Base-by-base conservation (phyloP, 64 coral and sea anemone species). In the Hydrozoanthus tunicans region DNA sequence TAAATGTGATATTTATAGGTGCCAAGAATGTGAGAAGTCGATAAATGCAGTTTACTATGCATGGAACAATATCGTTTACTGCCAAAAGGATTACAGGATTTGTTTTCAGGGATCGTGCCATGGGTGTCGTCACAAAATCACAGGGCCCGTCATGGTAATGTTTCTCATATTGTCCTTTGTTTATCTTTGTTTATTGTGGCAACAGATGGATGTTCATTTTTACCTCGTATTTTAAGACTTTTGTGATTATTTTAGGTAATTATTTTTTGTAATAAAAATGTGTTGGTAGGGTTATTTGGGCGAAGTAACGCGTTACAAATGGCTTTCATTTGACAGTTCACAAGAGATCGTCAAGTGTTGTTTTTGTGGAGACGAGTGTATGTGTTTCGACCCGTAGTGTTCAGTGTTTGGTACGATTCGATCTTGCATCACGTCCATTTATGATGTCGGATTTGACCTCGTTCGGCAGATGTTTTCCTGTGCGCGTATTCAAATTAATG, bases 111-210 rank as follows among this genome's bases (percentile, higher is more conserved):
- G 89, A 14, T 81, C 78, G 4, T 97, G 95, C 79, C 95, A 97
- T 68, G 83, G 61, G 7, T 96, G 95, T 77, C 92, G 71, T 63
- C 89, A 78, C 64, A 92, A 94, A 53, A 96, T 96, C 20, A 94
- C 92, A 52, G 95, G 95, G 17, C 95, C 90, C 3, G 92, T 96
- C 9, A 94, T 96, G 90, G 92, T 96, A 71, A 61, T 67, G 78
- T 57, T 9, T 82, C n/a, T 76, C n/a, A 83, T 77, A 73, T 61
- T 76, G 51, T 17, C 85, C 53, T 79, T 70, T 62, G 70, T 74
- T 85, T 23, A 11, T 64, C 23, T 68, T 88, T 73, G 54, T 74
- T 59, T 32, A 74, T 24, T 17, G 25, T 88, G 53, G 57, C 20
- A 56, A 64, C 32, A 14, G 62, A 64, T 58, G 23, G 81, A 77